A percentile compares a stretch with the other conserved stretches of the same genome.
phyloP scores from a whole-genome alignment of 1,140 invertebrate species.

The Trichogramma pretiosum region DNA sequence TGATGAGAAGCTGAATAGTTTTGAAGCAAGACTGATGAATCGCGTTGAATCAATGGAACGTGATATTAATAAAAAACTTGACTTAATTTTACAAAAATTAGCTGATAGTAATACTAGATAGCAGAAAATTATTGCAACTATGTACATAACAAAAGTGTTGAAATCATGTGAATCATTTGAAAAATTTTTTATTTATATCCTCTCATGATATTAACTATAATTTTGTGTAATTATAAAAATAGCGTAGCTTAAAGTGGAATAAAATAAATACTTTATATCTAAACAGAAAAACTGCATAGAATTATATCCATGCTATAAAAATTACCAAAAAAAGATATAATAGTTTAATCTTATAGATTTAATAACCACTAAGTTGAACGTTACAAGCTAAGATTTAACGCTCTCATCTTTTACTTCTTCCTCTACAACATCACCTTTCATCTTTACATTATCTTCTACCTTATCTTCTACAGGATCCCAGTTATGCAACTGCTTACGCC shows the following conservation, averaged over 20 bases:
- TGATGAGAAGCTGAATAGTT: constrained; percentile 34
- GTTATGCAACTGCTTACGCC: constrained; percentile 75
- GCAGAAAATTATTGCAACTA: too few relatives aligned
- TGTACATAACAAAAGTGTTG: neutral
- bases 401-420: too few relatives aligned
- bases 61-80: constrained; percentile 33
- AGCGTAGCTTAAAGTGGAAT: neutral
- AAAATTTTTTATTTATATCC: constrained; percentile 14
- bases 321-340: too few relatives aligned
- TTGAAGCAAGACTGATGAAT: constrained; percentile 34
- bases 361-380: too few relatives aligned
- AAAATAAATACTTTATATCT: neutral
- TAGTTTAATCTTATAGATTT: too few relatives aligned
- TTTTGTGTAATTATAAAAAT: constrained; percentile 15
- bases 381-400: constrained; percentile 8
- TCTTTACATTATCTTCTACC: constrained; percentile 19
- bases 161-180: constrained; percentile 2
- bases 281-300: too few relatives aligned
- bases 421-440: too few relatives aligned
- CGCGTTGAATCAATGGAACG: constrained; percentile 31
- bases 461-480: constrained; percentile 59
- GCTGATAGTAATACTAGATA: too few relatives aligned
- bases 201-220: constrained; percentile 1
- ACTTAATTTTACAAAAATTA: constrained; percentile 29
- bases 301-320: too few relatives aligned